These are phyloP conservation scores for Tupiocoris notatus DNA, from an alignment of 2,888 invertebrate species.

Conservation along the genomic window DNA sequence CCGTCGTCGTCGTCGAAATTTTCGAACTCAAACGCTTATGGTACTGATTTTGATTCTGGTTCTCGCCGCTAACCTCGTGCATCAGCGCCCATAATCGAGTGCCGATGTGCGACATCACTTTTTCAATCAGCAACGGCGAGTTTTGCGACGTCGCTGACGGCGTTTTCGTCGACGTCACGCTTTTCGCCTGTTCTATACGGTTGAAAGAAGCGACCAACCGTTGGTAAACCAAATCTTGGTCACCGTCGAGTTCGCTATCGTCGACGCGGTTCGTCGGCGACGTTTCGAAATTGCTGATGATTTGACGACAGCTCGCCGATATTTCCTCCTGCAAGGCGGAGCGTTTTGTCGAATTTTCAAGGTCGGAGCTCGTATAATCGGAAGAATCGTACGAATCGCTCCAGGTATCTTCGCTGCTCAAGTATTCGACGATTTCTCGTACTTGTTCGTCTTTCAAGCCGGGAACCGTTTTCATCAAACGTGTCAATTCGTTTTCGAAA, in stretches of 20 bases:
- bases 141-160: conserved; percentile 57
- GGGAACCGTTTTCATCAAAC: conserved; percentile 90
- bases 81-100: conserved; percentile 81
- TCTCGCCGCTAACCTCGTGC: conserved; percentile 84
- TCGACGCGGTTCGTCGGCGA: neutral
- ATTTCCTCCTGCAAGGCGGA: conserved; percentile 78
- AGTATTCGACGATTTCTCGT: conserved; percentile 85
- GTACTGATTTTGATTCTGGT: conserved; percentile 48
- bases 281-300: conserved; percentile 79
- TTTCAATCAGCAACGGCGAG: conserved; percentile 82
- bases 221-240: conserved; percentile 69
- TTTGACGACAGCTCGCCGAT: conserved; percentile 83
- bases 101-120: conserved; percentile 90
- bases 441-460: conserved; percentile 88
- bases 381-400: conserved; percentile 91
- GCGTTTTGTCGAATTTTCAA: conserved; percentile 67
- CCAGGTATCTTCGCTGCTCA: conserved; percentile 91
- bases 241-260: conserved; percentile 52
- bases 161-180: neutral
- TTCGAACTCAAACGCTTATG: conserved; percentile 62
- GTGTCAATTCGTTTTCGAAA: conserved; percentile 84
- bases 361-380: conserved; percentile 85
- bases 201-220: conserved; percentile 81
- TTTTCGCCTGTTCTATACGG: conserved; percentile 61
- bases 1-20: conserved; percentile 60